Percentiles rank a stretch among this genome's conserved stretches.
phyloP scores from a whole-genome alignment of 2,888 invertebrate species.

The Marasmarcha lunaedactyla region DNA sequence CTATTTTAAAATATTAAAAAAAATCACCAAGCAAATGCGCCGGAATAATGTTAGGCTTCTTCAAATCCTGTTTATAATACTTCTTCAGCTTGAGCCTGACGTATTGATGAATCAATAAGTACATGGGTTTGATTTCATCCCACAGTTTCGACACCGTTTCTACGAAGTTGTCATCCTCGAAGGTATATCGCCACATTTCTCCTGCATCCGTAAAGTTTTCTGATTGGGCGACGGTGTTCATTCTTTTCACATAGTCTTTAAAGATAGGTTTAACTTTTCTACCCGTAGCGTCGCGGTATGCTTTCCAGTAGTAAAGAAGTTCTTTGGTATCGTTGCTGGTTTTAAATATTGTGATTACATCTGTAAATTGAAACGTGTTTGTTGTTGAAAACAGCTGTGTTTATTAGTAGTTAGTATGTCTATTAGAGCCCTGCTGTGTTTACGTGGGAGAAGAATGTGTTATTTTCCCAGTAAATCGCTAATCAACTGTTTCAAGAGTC shows the following conservation, averaged over 20 bases:
- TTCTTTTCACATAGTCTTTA: conserved; percentile 70
- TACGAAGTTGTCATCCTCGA: conserved; percentile 49
- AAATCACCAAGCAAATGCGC: conserved; percentile 75
- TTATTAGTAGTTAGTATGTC: too few relatives aligned
- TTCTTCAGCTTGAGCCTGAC: conserved; percentile 66
- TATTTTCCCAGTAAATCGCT: too few relatives aligned
- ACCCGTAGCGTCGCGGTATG: conserved; percentile 75
- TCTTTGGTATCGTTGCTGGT: conserved; percentile 71
- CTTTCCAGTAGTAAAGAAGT: conserved; percentile 73
- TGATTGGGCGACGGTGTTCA: conserved; percentile 71
- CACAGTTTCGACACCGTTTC: conserved; percentile 60
- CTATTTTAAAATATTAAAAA: too few relatives aligned
- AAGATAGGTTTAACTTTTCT: conserved; percentile 71
- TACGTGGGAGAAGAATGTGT: too few relatives aligned
- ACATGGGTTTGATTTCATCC: conserved; percentile 74
- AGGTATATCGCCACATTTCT: conserved; percentile 56
- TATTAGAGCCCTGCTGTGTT: too few relatives aligned
- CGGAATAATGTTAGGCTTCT: conserved; percentile 70
- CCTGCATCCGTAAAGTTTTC: conserved; percentile 64
- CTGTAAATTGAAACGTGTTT: conserved; percentile 30
- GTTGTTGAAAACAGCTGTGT: too few relatives aligned
- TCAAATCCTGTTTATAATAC: conserved; percentile 55
- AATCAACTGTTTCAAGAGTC: too few relatives aligned
- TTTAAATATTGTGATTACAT: conserved; percentile 49
- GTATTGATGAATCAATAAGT: conserved; percentile 73